Evolutionary conservation across 2,797 vertebrate genomes (phyloP).

Genomic region (Semotilus atromaculatus): DNA sequence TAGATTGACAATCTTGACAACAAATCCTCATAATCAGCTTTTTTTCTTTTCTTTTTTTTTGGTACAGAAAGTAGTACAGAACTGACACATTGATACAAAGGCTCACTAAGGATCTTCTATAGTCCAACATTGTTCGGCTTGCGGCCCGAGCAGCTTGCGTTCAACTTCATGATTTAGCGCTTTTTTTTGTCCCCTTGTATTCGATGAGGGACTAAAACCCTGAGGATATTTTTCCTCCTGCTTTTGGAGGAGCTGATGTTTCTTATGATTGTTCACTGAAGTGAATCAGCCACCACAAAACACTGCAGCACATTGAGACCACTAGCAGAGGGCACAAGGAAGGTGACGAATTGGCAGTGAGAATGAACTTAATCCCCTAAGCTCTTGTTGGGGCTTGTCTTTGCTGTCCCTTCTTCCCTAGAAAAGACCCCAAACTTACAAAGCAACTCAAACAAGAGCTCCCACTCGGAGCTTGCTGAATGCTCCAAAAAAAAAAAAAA

Average conservation of each 20-base stretch:
- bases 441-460: conserved; percentile 57
- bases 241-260: conserved; percentile 60
- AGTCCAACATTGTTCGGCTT: conserved; percentile 41
- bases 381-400: conserved; percentile 73
- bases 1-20: conserved; percentile 24
- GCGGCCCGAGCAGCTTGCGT: conserved; percentile 36
- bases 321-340: conserved; percentile 65
- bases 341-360: conserved; percentile 74
- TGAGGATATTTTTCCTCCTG: conserved; percentile 68
- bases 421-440: conserved; percentile 52
- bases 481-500: conserved; percentile 1
- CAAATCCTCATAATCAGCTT: conserved; percentile 26
- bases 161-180: conserved; percentile 61
- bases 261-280: conserved; percentile 69
- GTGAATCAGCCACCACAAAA: conserved; percentile 68
- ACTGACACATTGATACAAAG: conserved; percentile 33
- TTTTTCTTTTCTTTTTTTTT: too few relatives aligned
- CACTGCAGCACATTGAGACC: conserved; percentile 65
- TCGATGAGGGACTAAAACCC: conserved; percentile 60
- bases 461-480: conserved; percentile 45
- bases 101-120: conserved; percentile 39
- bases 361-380: conserved; percentile 79
- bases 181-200: conserved; percentile 56
- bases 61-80: conserved; percentile 39
- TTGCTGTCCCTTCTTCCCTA: conserved; percentile 58